Evolutionary conservation across 92 coral and sea anemone species (phyloP), one percentile per base, ranked within the genome.

Genomic region (Umimayanthus chanpuru): DNA sequence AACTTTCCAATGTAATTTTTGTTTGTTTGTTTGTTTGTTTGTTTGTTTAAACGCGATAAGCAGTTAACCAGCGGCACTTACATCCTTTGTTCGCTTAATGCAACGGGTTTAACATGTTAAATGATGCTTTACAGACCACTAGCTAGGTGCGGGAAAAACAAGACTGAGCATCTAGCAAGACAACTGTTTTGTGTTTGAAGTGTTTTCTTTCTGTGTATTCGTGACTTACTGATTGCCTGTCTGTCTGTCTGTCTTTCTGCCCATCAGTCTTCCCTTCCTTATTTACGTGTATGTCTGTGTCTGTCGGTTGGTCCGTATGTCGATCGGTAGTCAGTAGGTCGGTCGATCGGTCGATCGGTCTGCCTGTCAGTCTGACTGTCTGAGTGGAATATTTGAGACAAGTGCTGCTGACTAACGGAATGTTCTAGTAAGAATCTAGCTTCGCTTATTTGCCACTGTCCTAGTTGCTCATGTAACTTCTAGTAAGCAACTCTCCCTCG

Each of bases 331-430:
- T 32, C 36, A 0, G 36, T 32, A 32, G 0, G 36, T 12, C n/a
- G 6, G 71, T 11, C 71, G 20, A 12, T 65, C 0, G 36, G 36
- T 67, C 76, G 23, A 36, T 47, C 56, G 43, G 30, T 40, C 21
- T 77, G 81, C 28, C 81, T 77, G 30, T 41, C 81, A 43, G 30
- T 41, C 81, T 77, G 81, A 43, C 80, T 76, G 53, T 76, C 81
- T 76, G 28, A 38, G 26, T 12, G 39, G 36, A 32, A 32, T 32
- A 32, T 32, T 32, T 32, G 36, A 32, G 36, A 32, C 36, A 32
- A 32, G 36, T 32, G 36, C 36, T 32, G 36, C 36, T 32, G 36
- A 32, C 2, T 32, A 32, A 32, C 36, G 36, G 36, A 32, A 32
- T 32, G 36, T 32, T 32, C 36, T 32, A 32, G 36, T 32, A 32